A percentile compares a stretch with the other conserved stretches of the same genome.
These are phyloP conservation scores for Agonopterix subpropinquella DNA, from an alignment of 2,888 invertebrate genomes.

Conservation along the genomic window DNA sequence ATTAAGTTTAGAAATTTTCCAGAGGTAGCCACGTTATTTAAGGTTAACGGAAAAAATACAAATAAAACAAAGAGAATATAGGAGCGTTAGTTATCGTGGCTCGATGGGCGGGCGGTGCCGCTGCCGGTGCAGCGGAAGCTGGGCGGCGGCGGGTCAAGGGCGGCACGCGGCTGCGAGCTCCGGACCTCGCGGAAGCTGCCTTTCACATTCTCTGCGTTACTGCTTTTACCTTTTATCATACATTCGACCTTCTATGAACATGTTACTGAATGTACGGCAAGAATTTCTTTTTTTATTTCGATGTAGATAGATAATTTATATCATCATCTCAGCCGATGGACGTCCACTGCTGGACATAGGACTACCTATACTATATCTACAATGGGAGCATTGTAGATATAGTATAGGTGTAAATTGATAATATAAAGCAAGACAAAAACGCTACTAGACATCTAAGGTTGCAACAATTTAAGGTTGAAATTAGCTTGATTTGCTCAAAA, in stretches of 20 bases:
- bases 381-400: too few species aligned
- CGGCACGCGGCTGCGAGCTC: constrained; percentile 20
- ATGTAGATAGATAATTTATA: too few species aligned
- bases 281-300: background rate
- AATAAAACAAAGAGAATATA: constrained; percentile 16
- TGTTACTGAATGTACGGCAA: background rate
- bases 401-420: too few species aligned
- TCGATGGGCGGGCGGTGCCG: constrained; percentile 17
- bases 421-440: too few species aligned
- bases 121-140: constrained; percentile 31
- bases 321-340: too few species aligned
- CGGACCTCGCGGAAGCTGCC: constrained; percentile 14
- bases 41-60: constrained; percentile 2
- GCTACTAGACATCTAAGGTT: too few species aligned
- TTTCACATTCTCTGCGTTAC: constrained; percentile 33
- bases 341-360: too few species aligned
- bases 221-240: constrained; percentile 23
- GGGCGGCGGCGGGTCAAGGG: constrained; percentile 46
- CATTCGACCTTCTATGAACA: background rate
- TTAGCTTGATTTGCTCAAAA: too few species aligned
- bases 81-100: constrained; percentile 15
- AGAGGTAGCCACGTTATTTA: background rate
- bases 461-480: too few species aligned
- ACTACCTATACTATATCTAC: too few species aligned
- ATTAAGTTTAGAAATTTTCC: background rate